These are phyloP conservation scores for Todiramphus chloris DNA, from an alignment of 2,113 vertebrate genomes.

Conservation along the genomic window DNA sequence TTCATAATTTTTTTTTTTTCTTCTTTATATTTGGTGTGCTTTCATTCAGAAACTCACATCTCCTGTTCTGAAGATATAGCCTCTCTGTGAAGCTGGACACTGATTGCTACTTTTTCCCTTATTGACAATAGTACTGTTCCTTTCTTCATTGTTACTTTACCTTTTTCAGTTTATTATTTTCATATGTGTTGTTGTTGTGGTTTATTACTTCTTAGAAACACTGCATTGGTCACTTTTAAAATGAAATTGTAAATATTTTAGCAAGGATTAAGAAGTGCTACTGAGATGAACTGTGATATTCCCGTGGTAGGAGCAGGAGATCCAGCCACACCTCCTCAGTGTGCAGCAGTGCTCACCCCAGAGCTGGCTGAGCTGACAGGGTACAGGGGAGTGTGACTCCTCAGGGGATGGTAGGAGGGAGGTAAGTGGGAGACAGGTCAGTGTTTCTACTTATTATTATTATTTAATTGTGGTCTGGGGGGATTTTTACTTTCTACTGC, in stretches of 20 bases:
- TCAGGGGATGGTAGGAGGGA: fast-evolving
- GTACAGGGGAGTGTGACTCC: fast-evolving
- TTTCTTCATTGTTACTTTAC: neutral
- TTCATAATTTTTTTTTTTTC: neutral
- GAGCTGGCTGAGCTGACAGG: neutral
- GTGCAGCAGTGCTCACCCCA: neutral
- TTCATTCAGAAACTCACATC: neutral
- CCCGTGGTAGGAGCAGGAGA: fast-evolving
- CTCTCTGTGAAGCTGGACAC: neutral
- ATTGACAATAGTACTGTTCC: neutral
- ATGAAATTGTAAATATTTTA: neutral
- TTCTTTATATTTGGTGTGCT: neutral
- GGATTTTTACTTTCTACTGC: neutral
- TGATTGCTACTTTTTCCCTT: neutral
- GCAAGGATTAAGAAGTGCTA: neutral
- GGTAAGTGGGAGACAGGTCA: neutral
- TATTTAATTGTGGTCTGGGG: neutral
- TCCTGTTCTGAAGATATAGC: neutral
- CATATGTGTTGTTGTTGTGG: neutral
- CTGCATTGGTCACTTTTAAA: neutral
- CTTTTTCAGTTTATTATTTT: neutral
- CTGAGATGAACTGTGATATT: no score
- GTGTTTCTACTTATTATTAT: neutral
- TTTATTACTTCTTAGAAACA: neutral
- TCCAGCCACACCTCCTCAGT: neutral